Evolutionary conservation across 2,888 invertebrate species (phyloP).

Genomic region (Athrips mouffetella): DNA sequence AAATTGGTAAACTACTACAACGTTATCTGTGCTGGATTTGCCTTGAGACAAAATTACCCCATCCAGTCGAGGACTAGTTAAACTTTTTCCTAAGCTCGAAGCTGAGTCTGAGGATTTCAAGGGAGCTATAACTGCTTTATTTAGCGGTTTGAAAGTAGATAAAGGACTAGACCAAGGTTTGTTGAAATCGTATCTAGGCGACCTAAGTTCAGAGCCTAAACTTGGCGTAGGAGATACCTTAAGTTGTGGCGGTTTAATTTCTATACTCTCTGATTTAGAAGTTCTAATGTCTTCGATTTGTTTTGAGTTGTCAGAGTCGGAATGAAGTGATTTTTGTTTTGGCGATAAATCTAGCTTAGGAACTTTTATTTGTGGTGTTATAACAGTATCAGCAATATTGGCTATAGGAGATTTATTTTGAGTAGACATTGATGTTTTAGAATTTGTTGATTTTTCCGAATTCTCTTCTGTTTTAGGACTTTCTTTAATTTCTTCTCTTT

Average conservation of each 20-base stretch:
- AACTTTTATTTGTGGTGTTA: constrained; percentile 64
- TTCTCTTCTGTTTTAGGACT: constrained; percentile 48
- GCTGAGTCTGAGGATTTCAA: constrained; percentile 58
- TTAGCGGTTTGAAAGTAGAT: constrained; percentile 57
- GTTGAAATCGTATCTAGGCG: constrained; percentile 53
- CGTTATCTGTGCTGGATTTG: constrained; percentile 64
- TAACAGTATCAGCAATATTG: constrained; percentile 38
- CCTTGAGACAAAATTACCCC: constrained; percentile 70
- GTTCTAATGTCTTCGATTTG: constrained; percentile 41
- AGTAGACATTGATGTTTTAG: constrained; percentile 39
- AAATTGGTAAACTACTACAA: constrained; percentile 70
- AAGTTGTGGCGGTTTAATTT: constrained; percentile 47
- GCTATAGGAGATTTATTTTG: constrained; percentile 37
- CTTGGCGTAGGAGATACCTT: constrained; percentile 60
- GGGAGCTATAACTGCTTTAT: constrained; percentile 44
- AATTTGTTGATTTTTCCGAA: constrained; percentile 43
- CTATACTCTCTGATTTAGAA: constrained; percentile 38
- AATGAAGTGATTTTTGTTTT: constrained; percentile 41
- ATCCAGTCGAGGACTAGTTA: constrained; percentile 61
- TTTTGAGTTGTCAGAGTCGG: constrained; percentile 59
- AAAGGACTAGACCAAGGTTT: constrained; percentile 59
- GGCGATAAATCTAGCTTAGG: constrained; percentile 56
- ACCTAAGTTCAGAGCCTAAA: constrained; percentile 47
- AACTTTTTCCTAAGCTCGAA: constrained; percentile 47
- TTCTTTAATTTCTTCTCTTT: constrained; percentile 37